Conservation (phyloP, 2,888 invertebrate species). For the Drosophila tanythrix region DNA sequence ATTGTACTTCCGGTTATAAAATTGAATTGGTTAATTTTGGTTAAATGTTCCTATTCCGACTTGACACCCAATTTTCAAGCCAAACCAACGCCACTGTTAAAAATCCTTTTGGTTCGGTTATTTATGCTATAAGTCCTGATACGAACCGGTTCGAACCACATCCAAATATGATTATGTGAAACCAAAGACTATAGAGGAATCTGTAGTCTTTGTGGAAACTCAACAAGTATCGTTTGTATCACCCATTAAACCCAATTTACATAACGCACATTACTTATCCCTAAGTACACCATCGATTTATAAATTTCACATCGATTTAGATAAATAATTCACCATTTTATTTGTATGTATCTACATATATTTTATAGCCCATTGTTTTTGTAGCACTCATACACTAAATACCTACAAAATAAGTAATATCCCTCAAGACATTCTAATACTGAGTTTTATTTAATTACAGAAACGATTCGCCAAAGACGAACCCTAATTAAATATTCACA, state of each 20-base stretch:
- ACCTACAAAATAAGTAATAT: slow-evolving; percentile 3
- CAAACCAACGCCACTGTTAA: background rate
- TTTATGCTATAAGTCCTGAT: background rate
- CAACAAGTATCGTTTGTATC: background rate
- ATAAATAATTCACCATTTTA: slow-evolving; percentile 1
- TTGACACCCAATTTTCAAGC: background rate
- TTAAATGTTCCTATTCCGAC: background rate
- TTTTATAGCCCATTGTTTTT: slow-evolving; percentile 1
- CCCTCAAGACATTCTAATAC: slow-evolving; percentile 51
- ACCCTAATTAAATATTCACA: slow-evolving; percentile 62
- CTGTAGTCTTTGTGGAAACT: background rate
- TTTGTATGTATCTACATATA: background rate
- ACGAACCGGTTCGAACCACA: background rate
- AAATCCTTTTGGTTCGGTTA: background rate
- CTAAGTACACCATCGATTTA: slow-evolving; percentile 9
- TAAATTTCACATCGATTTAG: background rate
- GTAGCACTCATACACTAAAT: slow-evolving; percentile 15
- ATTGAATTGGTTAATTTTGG: background rate
- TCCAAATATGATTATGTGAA: background rate
- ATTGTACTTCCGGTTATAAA: background rate
- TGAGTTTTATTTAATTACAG: slow-evolving; percentile 84
- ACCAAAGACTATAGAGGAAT: background rate
- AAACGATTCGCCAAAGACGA: slow-evolving; percentile 86
- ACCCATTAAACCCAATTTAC: slow-evolving; percentile 6
- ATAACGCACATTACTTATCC: slow-evolving; percentile 22